Conservation (phyloP, 2,797 vertebrate species). For the Dendrocincla fuliginosa region DNA sequence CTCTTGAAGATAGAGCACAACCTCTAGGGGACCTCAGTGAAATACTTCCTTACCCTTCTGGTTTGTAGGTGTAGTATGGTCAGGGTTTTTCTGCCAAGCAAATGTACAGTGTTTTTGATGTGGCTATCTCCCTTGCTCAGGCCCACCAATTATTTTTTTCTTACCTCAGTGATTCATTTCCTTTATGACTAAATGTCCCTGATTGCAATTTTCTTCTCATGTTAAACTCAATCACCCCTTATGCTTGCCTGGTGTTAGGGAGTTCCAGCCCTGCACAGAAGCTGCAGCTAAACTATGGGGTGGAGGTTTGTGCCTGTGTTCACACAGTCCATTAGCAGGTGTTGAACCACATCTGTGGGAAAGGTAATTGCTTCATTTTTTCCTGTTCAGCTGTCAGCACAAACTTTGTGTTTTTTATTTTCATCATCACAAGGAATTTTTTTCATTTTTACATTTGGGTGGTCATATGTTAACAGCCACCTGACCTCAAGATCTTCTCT, state of each 20-base stretch:
- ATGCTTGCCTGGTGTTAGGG: background rate
- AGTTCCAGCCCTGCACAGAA: background rate
- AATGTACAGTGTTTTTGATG: background rate
- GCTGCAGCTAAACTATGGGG: background rate
- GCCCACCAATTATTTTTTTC: background rate
- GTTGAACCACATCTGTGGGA: background rate
- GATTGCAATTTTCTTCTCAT: background rate
- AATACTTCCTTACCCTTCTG: background rate
- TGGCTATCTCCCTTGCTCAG: background rate
- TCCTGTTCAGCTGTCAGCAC: background rate
- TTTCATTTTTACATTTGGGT: background rate
- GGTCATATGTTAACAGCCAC: background rate
- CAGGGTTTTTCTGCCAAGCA: background rate
- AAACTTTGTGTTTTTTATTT: background rate
- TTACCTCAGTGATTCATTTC: background rate
- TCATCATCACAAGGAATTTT: background rate
- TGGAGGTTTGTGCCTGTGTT: background rate
- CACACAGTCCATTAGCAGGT: background rate
- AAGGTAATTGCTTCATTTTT: background rate
- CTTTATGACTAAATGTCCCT: background rate
- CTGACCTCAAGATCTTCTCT: background rate
- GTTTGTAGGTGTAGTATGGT: background rate
- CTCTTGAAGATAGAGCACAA: background rate
- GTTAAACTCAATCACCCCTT: background rate
- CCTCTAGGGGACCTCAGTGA: background rate